Evolutionary conservation across 30 jellyfish, hydroid and myxozoan genomes (phyloP).

Genomic region (Turritopsis dohrnii): DNA sequence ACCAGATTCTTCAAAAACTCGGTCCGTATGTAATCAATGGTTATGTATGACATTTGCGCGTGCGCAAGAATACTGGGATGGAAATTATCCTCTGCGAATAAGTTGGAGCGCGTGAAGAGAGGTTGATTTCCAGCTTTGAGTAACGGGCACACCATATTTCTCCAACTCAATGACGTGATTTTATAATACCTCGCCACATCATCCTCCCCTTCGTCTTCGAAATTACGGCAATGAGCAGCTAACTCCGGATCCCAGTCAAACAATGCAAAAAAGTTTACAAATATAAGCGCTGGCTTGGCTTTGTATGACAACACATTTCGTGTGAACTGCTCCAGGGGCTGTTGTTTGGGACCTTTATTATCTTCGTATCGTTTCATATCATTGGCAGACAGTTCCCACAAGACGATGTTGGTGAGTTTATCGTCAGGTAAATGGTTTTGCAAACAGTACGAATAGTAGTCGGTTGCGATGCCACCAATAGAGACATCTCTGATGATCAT

Average conservation of each 20-base stretch:
- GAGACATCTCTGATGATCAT: conserved; percentile 91
- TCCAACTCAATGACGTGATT: conserved; percentile 94
- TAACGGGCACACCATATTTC: conserved; percentile 88
- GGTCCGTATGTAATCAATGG: conserved; percentile 89
- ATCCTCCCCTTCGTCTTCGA: conserved; percentile 95
- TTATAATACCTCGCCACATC: conserved; percentile 91
- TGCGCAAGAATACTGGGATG: conserved; percentile 97
- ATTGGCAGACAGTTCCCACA: conserved; percentile 97
- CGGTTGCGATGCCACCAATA: conserved; percentile 98
- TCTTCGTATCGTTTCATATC: conserved; percentile 94
- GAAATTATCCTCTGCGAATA: conserved; percentile 87
- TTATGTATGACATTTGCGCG: conserved; percentile 95
- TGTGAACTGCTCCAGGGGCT: conserved; percentile 92
- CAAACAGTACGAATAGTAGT: conserved; percentile 86
- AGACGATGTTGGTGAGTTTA: conserved; percentile 75
- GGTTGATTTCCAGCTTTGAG: conserved; percentile 66
- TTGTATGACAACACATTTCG: conserved; percentile 78
- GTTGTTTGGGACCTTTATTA: conserved; percentile 52
- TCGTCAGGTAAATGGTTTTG: conserved; percentile 90
- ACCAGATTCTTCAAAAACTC: conserved; percentile 86
- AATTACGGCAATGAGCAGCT: conserved; percentile 84
- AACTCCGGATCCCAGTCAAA: conserved; percentile 93
- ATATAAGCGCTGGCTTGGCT: conserved; percentile 91
- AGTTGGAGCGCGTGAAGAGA: conserved; percentile 70
- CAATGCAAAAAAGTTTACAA: conserved; percentile 74